phyloP scores from a whole-genome alignment of 2,113 vertebrate genomes.

The Corythoichthys haematopterus region DNA sequence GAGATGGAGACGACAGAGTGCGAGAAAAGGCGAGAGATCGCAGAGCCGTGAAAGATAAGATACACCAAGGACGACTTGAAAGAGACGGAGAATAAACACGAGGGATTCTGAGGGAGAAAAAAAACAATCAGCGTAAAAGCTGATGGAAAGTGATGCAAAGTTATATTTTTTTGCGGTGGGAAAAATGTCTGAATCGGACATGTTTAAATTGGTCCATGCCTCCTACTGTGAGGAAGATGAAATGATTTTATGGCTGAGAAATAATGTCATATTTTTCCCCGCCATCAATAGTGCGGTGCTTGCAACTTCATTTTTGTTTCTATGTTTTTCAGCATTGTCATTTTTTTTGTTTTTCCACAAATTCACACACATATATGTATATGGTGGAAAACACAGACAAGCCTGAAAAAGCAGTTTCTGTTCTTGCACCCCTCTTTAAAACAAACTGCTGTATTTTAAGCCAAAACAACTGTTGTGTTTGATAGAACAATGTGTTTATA shows the following conservation, averaged over 20 bases:
- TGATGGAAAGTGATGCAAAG: constrained; percentile 26
- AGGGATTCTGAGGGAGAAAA: constrained; percentile 25
- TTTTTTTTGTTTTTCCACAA: too few species aligned
- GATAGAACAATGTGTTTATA: too few species aligned
- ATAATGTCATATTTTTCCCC: constrained; percentile 10
- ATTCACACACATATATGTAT: too few species aligned
- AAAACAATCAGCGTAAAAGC: constrained; percentile 23
- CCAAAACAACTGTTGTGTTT: too few species aligned
- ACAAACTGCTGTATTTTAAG: too few species aligned
- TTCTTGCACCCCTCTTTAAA: too few species aligned
- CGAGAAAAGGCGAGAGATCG: constrained; percentile 21
- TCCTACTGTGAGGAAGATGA: constrained; percentile 2
- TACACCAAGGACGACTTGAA: constrained; percentile 13
- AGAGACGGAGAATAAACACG: constrained; percentile 19
- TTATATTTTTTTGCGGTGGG: background rate
- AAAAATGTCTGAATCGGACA: constrained; percentile 13
- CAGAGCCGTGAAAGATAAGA: constrained; percentile 30
- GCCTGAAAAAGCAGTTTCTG: too few species aligned
- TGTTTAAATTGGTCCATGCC: constrained; percentile 19
- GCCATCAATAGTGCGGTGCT: background rate
- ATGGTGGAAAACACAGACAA: too few species aligned
- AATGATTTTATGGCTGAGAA: constrained; percentile 7
- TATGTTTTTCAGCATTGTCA: too few species aligned
- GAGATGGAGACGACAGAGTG: constrained; percentile 4
- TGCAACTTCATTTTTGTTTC: background rate